Evolutionary conservation across 2,888 invertebrate species (phyloP).

Genomic region (Ariolimax columbianus): DNA sequence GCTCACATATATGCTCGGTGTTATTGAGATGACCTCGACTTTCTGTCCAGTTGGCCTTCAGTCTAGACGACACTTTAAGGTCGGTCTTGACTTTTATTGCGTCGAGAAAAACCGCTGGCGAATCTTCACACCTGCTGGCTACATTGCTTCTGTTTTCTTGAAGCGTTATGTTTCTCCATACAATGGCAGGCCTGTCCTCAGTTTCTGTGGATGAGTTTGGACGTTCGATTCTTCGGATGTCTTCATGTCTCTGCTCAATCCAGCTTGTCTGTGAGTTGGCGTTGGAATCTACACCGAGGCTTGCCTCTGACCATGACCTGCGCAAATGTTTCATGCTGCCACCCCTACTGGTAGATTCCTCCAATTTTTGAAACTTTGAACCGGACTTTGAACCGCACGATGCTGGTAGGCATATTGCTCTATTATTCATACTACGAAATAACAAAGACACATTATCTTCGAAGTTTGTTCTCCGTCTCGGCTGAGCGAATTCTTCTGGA

Average conservation of each 20-base stretch:
- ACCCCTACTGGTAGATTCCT: not conserved
- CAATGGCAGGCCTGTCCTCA: not conserved
- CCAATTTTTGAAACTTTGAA: not conserved
- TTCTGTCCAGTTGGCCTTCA: slow-evolving; percentile 12
- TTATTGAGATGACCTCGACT: not conserved
- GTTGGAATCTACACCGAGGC: not conserved
- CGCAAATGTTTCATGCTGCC: not conserved
- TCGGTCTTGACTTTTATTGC: slow-evolving; percentile 29
- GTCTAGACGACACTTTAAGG: slow-evolving; percentile 18
- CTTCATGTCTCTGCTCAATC: not conserved
- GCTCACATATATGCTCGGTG: not conserved
- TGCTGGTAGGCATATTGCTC: no score
- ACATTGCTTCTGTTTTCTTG: not conserved
- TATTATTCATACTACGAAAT: not conserved
- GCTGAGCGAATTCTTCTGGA: not conserved
- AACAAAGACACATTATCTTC: not conserved
- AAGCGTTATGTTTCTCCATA: not conserved
- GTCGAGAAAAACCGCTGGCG: not conserved
- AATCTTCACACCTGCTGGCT: not conserved
- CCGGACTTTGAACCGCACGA: no score
- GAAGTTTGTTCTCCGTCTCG: not conserved
- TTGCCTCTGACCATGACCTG: not conserved
- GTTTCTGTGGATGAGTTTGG: not conserved
- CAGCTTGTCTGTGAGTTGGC: no score
- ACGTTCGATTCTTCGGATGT: not conserved